Evolutionary conservation across 2,888 invertebrate species (phyloP).

Genomic region (Folsomia manolachei): DNA sequence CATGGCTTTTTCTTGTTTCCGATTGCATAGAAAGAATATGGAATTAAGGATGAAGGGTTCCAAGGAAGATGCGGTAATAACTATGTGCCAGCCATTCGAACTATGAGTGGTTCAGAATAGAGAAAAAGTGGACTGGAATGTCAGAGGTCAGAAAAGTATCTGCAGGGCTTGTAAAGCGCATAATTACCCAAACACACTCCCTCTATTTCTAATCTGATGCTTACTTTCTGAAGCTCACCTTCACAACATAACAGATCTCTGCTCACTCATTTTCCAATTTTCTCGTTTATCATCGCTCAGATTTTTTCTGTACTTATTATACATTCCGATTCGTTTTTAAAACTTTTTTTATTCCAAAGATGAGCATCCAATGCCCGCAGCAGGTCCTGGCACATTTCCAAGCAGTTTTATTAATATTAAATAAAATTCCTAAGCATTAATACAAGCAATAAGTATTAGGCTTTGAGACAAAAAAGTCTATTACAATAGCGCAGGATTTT

Average conservation of each 20-base stretch:
- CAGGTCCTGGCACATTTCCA: no score
- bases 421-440: no score
- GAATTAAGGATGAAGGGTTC: not conserved
- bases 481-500: no score
- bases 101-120: constrained; percentile 4
- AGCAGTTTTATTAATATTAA: no score
- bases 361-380: no score
- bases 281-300: not conserved
- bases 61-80: not conserved
- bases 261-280: no score
- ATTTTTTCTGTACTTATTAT: not conserved
- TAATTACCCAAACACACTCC: constrained; percentile 14
- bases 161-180: constrained; percentile 7
- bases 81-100: not conserved
- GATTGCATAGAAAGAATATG: no score
- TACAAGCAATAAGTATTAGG: no score
- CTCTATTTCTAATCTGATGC: not conserved
- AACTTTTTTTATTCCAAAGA: no score
- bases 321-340: not conserved
- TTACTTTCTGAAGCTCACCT: no score
- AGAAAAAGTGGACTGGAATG: constrained; percentile 3
- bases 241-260: not conserved
- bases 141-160: constrained; percentile 14
- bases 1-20: not conserved
- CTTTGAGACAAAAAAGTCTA: no score